Evolutionary conservation across 2,888 invertebrate species (phyloP), one percentile per base, ranked within the genome.

Genomic region (Eilema caniola): DNA sequence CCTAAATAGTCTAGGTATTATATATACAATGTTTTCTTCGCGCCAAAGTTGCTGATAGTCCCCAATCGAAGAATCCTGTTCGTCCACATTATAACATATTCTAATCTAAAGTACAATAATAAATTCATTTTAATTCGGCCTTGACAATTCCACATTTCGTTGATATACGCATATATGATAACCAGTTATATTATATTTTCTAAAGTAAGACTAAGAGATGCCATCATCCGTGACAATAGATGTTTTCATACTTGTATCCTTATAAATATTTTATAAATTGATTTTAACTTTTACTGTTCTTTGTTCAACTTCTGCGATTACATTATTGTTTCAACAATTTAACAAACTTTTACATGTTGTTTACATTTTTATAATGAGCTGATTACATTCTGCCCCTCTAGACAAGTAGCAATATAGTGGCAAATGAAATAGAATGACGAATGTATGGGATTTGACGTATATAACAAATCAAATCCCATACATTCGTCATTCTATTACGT

Each of bases 31-130:
- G 69, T 73, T 75, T 71, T 57, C 61, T 73, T 37, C 61, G 66
- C 76, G 75, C 71, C 64, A 64, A 73, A 72, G 60, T 74, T 69
- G 68, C 66, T 14, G 57, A 57, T 37, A 63, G 56, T 41, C n/a
- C 11, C 53, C 14, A n/a, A 3, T 1, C 14, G 8, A 14, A 64
- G 64, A 53, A 64, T 23, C 53, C 56, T 64, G 53, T 31, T 64
- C 47, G 53, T 53, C 53, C 53, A 64, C 31, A 53, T 23, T 28
- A 23, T 28, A 64, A n/a, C 28, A 23, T 64, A 53, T 53, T 24
- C 31, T 62, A 41, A 7, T 12, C 10, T 61, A 23, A 33, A 20
- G 16, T 37, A 62, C 14, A 16, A 37, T 24, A 16, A 37, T 41
- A 41, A 62, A 41, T 62, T 20, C 41, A 24, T 24, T n/a, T 62